Evolutionary conservation across 2,113 vertebrate species (phyloP).

Genomic region (Zingel zingel): DNA sequence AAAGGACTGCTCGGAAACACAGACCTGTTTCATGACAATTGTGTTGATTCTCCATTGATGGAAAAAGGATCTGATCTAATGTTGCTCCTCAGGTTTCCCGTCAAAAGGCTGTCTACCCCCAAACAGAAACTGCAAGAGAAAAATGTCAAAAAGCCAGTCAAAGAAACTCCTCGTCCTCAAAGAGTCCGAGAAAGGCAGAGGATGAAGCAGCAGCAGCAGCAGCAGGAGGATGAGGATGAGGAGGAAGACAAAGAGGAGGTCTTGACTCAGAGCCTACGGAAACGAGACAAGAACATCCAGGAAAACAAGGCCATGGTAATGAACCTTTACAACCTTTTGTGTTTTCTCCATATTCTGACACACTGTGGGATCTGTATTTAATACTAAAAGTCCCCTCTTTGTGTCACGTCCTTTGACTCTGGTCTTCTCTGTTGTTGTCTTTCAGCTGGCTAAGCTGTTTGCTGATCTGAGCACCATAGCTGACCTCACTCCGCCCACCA

Average conservation of each 20-base stretch:
- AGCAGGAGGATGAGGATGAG: conserved; percentile 45
- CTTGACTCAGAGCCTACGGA: conserved; percentile 84
- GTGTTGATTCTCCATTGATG: neutral
- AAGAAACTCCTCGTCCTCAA: conserved; percentile 22
- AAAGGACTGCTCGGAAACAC: neutral
- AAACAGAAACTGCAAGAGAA: conserved; percentile 47
- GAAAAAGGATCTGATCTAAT: neutral
- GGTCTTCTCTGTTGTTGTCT: conserved; percentile 34
- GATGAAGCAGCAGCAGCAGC: conserved; percentile 26
- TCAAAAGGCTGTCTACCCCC: conserved; percentile 82
- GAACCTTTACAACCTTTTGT: neutral
- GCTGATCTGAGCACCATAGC: conserved; percentile 92
- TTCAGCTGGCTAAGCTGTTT: conserved; percentile 93
- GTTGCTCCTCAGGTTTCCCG: conserved; percentile 85
- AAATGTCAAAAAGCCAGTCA: conserved; percentile 31
- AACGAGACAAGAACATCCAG: conserved; percentile 93
- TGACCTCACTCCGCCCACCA: conserved; percentile 86
- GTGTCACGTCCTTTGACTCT: neutral
- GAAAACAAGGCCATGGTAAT: conserved; percentile 98
- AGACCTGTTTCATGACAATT: neutral
- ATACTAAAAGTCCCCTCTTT: neutral
- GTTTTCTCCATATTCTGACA: neutral
- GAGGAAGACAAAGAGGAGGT: conserved; percentile 67
- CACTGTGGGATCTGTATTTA: neutral
- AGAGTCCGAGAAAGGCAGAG: conserved; percentile 41